phyloP scores from a whole-genome alignment of 2,888 invertebrate species.

The Horisme vitalbata region DNA sequence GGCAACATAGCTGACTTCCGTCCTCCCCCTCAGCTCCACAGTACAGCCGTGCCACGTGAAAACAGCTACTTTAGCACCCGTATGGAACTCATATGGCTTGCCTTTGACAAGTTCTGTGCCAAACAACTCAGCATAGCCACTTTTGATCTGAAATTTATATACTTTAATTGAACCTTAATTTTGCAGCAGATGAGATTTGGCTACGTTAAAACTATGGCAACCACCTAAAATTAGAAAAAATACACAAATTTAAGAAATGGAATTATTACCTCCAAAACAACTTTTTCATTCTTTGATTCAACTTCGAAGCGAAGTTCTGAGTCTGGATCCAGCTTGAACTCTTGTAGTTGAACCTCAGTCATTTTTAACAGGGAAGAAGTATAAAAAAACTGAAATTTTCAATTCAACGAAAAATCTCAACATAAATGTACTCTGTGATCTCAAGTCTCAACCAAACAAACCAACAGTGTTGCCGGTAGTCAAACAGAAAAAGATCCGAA shows the following conservation, averaged over 20 bases:
- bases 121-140: slow-evolving; percentile 97
- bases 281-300: slow-evolving; percentile 92
- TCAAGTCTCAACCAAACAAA: no score
- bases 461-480: no score
- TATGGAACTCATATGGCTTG: slow-evolving; percentile 93
- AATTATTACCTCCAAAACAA: slow-evolving; percentile 86
- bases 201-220: no score
- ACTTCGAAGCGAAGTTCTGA: slow-evolving; percentile 97
- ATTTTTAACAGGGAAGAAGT: slow-evolving; percentile 43
- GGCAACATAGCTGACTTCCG: slow-evolving; percentile 96
- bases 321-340: slow-evolving; percentile 93
- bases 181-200: no score
- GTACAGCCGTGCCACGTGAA: slow-evolving; percentile 98
- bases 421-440: no score
- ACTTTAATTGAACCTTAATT: not conserved
- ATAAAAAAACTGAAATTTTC: not conserved
- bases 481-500: no score
- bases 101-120: slow-evolving; percentile 97
- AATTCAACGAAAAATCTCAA: not conserved
- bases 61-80: slow-evolving; percentile 96
- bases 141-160: slow-evolving; percentile 85
- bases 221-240: no score
- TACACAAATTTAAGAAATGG: not conserved
- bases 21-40: slow-evolving; percentile 92
- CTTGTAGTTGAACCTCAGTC: slow-evolving; percentile 81